These are phyloP conservation scores for Eilema caniola DNA, from an alignment of 2,888 invertebrate species.

Conservation along the genomic window DNA sequence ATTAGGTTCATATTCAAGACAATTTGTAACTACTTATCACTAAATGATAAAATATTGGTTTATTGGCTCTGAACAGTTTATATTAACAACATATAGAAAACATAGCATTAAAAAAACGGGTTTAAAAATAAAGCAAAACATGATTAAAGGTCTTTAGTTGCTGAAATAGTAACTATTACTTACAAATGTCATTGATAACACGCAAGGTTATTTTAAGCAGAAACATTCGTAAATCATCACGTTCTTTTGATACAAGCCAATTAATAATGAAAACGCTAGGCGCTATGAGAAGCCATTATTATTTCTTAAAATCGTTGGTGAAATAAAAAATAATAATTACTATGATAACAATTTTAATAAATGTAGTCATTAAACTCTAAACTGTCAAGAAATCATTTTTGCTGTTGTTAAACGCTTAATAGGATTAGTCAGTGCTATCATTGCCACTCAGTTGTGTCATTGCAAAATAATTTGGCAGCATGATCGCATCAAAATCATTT, in stretches of 20 bases:
- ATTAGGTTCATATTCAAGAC: no score
- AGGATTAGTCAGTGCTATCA: conserved; percentile 27
- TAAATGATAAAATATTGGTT: no score
- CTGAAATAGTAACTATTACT: conserved; percentile 15
- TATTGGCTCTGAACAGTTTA: no score
- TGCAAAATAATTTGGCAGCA: conserved; percentile 36
- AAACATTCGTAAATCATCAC: conserved; percentile 16
- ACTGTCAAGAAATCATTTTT: conserved; percentile 10
- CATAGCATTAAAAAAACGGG: background rate
- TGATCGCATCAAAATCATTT: background rate
- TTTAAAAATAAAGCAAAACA: background rate
- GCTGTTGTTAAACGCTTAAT: conserved; percentile 21
- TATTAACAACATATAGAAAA: background rate
- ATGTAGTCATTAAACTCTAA: background rate
- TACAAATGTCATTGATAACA: conserved; percentile 18
- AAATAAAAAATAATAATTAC: background rate
- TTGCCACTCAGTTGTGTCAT: conserved; percentile 25
- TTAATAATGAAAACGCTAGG: background rate
- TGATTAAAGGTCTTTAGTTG: conserved; percentile 3
- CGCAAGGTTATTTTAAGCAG: conserved; percentile 20
- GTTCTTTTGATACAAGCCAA: conserved; percentile 9
- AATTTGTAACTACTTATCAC: no score
- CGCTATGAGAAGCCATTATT: background rate
- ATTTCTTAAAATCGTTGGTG: background rate
- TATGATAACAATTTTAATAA: background rate